Base-by-base conservation (phyloP, 2,113 vertebrate species). In the Bos taurus region DNA sequence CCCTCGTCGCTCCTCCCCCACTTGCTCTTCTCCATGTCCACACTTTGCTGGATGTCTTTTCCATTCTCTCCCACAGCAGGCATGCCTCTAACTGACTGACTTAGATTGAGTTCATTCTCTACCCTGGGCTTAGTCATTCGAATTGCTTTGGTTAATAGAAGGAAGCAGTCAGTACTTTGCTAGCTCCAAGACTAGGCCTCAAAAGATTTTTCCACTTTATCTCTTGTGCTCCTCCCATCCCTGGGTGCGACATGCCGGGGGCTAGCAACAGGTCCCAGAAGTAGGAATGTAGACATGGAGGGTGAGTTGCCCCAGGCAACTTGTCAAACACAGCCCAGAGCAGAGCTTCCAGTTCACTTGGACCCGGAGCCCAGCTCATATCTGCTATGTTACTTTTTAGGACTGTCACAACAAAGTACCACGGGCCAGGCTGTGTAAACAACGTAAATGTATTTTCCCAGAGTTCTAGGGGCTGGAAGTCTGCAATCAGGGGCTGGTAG, bases 1-100 rank as follows among this genome's bases (percentile, higher is more conserved):
- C 2, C 25, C 11, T 5, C 16, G 2, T 52, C 13, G 2, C 10
- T 0, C 16, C 21, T 43, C 5, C 28, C n/a, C 21, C 15, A 7
- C 64, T 54, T 4, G 74, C 50, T 25, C 14, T 62, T 30, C 2
- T 5, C 8, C 1, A 1, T 10, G 54, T 40, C n/a, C 50, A 26
- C 16, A 9, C 13, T 43, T 23, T 46, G 67, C 6, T 4, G 4
- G 2, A 21, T 33, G 56, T 23, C 59, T 85, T 67, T 17, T 3
- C 21, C 25, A 8, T 86, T 43, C n/a, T 82, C 36, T 85, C 36
- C 33, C 10, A 8, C 13, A 81, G 77, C 6, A n/a, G 23, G 14
- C 33, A 50, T 7, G 48, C 23, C n/a, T 60, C 83, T 78, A 36
- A 15, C 3, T n/a, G 64, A n/a, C 11, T 50, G 56, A 30, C 21